These are phyloP conservation scores for Sinotaia quadrata DNA, from an alignment of 2,888 invertebrate species.

Conservation along the genomic window DNA sequence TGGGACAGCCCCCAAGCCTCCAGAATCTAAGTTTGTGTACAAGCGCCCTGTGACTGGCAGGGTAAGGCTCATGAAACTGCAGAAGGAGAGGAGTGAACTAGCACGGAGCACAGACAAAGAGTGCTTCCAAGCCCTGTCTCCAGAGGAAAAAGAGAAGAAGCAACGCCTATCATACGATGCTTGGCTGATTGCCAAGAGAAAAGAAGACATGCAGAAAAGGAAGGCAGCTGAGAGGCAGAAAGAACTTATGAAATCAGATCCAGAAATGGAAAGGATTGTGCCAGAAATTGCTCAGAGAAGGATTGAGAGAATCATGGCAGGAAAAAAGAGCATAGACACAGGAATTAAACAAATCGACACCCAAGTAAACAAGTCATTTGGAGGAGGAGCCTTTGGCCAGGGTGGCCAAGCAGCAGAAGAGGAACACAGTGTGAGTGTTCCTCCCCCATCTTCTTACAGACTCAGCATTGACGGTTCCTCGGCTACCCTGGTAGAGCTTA, in stretches of 20 bases:
- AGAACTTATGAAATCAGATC: conserved; percentile 57
- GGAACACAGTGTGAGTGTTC: conserved; percentile 28
- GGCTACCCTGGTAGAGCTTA: conserved; percentile 27
- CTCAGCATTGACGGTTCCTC: conserved; percentile 39
- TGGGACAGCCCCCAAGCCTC: conserved; percentile 25
- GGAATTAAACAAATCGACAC: conserved; percentile 49
- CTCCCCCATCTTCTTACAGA: conserved; percentile 43
- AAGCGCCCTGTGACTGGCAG: conserved; percentile 60
- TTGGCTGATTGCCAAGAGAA: conserved; percentile 57
- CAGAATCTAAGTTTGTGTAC: conserved; percentile 60
- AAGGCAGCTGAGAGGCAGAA: conserved; percentile 47
- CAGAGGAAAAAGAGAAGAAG: conserved; percentile 41
- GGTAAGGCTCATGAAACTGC: conserved; percentile 45
- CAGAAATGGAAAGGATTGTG: conserved; percentile 56
- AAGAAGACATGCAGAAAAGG: conserved; percentile 47
- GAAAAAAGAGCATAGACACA: conserved; percentile 52
- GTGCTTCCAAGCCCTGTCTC: conserved; percentile 21
- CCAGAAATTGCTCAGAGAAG: conserved; percentile 55
- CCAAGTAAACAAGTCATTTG: conserved; percentile 51
- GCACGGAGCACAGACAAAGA: conserved; percentile 40
- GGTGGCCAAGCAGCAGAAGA: not conserved
- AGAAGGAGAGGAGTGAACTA: conserved; percentile 31
- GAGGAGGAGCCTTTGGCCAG: conserved; percentile 43
- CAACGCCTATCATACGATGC: conserved; percentile 61
- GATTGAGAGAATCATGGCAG: conserved; percentile 51